Evolutionary conservation across 1,140 invertebrate genomes (phyloP), one percentile per base, ranked within the genome.

Genomic region (Formica selysi): DNA sequence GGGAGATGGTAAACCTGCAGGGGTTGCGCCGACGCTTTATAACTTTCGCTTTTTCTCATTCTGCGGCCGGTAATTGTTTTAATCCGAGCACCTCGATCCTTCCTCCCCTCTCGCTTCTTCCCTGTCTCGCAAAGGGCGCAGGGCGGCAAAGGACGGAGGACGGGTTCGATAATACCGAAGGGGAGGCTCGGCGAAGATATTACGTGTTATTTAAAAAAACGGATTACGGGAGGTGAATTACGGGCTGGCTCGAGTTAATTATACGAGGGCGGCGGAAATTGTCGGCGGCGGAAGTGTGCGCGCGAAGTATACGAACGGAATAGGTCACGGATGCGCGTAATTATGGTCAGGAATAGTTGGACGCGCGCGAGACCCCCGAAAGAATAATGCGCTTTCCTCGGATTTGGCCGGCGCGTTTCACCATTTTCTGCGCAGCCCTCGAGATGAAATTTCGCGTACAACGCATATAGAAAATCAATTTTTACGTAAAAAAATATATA

Each of bases 321-420:
- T 44, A 73, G 41, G 16, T 78, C 81, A 61, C 59, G 81, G 61
- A 85, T 64, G 71, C 70, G 44, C 81, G 79, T 83, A 83, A 83
- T 83, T 83, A 83, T 83, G 79, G 79, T 38, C 38, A 38, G 41
- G 36, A 73, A 83, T 83, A 48, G 79, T 74, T 62, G 79, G 54
- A 48, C 67, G 51, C 44, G 44, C 44, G 64, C 36, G 64, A 32
- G 59, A 62, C 10, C 7, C 6, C 38, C 0, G 32, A 88, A 87
- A 86, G 81, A 89, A 90, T 89, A 87, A 89, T 89, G 85, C 64
- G 67, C 76, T 84, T 84, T 74, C 41, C 41, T 74, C 70, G 85
- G 78, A 81, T 78, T 86, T 79, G 62, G 44, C 64, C 54, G 85
- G 57, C 61, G 81, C 68, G 19, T 38, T 76, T 71, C 11, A 36